phyloP scores from a whole-genome alignment of 1,140 invertebrate species.

The Macrocentrus cingulum region DNA sequence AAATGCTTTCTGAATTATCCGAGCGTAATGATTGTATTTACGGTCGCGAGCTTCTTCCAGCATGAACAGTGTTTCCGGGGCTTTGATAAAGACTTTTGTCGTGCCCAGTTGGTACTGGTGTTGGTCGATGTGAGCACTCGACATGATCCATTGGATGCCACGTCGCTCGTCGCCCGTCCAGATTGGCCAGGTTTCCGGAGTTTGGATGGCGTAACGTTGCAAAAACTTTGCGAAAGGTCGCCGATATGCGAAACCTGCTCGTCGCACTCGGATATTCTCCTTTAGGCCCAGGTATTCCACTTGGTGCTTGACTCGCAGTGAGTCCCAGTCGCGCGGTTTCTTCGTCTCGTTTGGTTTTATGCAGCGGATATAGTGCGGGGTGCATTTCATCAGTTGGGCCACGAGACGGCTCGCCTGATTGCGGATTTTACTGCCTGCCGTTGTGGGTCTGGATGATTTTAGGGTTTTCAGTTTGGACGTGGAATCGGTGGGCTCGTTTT shows the following conservation, averaged over 20 bases:
- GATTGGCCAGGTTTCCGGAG: constrained; percentile 69
- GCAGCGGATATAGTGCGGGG: constrained; percentile 75
- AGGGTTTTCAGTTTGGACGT: constrained; percentile 49
- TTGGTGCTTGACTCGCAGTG: constrained; percentile 65
- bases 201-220: constrained; percentile 71
- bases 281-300: constrained; percentile 68
- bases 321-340: constrained; percentile 72
- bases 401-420: constrained; percentile 74
- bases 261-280: constrained; percentile 68
- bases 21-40: constrained; percentile 71
- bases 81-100: constrained; percentile 77
- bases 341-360: constrained; percentile 82
- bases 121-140: constrained; percentile 64
- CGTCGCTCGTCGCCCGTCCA: constrained; percentile 65
- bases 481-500: constrained; percentile 47
- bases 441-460: constrained; percentile 67
- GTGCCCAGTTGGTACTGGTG: constrained; percentile 74
- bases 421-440: constrained; percentile 74
- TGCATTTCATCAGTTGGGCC: constrained; percentile 71
- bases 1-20: constrained; percentile 75
- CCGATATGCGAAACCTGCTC: constrained; percentile 71
- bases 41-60: constrained; percentile 74
- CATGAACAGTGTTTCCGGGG: constrained; percentile 74
- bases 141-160: constrained; percentile 67
- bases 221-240: constrained; percentile 68